These are phyloP conservation scores for Scaptodrosophila lebanonensis DNA, from an alignment of 1,140 invertebrate genomes.

Conservation along the genomic window DNA sequence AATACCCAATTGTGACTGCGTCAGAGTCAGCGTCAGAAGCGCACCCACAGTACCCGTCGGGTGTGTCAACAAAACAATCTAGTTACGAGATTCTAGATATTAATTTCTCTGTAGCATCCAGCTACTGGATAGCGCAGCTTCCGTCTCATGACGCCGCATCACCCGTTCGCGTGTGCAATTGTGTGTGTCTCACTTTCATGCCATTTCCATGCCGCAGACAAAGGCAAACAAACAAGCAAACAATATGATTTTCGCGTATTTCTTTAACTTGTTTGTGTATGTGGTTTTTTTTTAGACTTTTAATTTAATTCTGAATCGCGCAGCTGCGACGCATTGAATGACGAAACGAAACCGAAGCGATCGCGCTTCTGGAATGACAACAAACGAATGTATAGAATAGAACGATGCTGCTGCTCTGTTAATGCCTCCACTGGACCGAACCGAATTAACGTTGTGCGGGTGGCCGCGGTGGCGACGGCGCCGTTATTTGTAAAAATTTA, in stretches of 20 bases:
- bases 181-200: constrained; percentile 35
- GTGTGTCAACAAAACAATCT: constrained; percentile 6
- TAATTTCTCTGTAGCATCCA: not conserved
- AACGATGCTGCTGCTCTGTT: constrained; percentile 25
- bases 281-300: constrained; percentile 14
- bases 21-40: constrained; percentile 2
- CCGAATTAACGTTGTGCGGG: too few species aligned
- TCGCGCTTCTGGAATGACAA: too few species aligned
- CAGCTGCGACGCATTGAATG: too few species aligned
- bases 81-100: not conserved
- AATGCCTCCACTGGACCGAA: constrained; percentile 9
- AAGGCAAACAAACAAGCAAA: constrained; percentile 22
- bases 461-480: constrained; percentile 15
- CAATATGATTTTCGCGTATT: constrained; percentile 49
- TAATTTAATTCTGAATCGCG: constrained; percentile 51
- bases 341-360: too few species aligned
- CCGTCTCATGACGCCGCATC: too few species aligned
- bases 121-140: too few species aligned
- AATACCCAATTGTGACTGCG: too few species aligned
- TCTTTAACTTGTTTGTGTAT: constrained; percentile 7
- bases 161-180: constrained; percentile 13
- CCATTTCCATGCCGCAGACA: constrained; percentile 41
- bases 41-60: constrained; percentile 17
- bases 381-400: too few species aligned
- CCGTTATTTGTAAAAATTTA: constrained; percentile 45